Percentiles rank a stretch among this genome's conserved stretches.
phyloP scores from a whole-genome alignment of 2,113 vertebrate species.

The Oncorhynchus mykiss region DNA sequence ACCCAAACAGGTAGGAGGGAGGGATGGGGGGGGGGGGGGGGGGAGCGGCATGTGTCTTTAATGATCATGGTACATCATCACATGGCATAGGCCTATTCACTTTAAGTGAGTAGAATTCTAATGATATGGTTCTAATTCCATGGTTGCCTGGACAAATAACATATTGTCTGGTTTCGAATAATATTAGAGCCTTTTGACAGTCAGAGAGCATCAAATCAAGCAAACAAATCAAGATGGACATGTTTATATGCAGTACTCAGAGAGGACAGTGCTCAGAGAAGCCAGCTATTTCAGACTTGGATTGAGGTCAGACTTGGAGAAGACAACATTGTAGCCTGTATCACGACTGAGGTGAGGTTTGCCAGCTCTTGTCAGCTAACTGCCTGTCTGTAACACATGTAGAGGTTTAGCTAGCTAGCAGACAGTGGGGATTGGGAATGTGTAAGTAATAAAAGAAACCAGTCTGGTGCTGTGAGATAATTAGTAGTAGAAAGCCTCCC shows the following conservation, averaged over 20 bases:
- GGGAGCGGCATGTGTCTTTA: not conserved
- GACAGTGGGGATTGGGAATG: not conserved
- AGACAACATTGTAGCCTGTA: too few species aligned
- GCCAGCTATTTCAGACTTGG: too few species aligned
- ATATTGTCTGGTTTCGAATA: not conserved
- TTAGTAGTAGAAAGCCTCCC: not conserved
- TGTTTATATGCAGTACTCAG: too few species aligned
- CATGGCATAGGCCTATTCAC: too few species aligned
- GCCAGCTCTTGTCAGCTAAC: too few species aligned
- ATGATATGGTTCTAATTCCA: not conserved
- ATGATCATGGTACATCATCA: not conserved
- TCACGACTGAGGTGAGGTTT: too few species aligned
- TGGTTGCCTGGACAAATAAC: not conserved
- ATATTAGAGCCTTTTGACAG: not conserved
- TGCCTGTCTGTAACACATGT: too few species aligned
- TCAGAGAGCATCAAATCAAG: not conserved
- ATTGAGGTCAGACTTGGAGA: too few species aligned
- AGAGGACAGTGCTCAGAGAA: too few species aligned
- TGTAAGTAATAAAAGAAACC: not conserved
- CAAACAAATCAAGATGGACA: not conserved
- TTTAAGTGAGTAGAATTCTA: too few species aligned
- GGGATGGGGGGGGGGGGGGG: not conserved
- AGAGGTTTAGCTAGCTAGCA: too few species aligned
- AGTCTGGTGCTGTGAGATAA: not conserved
- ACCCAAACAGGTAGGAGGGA: slow-evolving; percentile 16